Percentiles rank a stretch among this genome's conserved stretches.
phyloP scores from a whole-genome alignment of 1,140 invertebrate genomes.

The Hylaeus volcanicus region DNA sequence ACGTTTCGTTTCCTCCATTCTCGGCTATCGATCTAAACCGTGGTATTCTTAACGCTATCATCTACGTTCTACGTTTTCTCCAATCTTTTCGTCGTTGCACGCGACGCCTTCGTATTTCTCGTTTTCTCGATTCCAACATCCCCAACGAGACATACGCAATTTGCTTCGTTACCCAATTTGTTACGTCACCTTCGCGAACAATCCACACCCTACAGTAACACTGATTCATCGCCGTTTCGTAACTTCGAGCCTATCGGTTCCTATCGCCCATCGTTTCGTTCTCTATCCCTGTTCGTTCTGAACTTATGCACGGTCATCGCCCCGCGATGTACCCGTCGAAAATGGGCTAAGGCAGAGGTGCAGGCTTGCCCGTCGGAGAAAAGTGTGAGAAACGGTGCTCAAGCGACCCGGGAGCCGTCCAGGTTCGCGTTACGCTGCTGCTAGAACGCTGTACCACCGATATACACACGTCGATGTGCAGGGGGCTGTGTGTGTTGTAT shows the following conservation, averaged over 20 bases:
- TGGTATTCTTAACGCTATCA: background rate
- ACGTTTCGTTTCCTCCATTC: constrained; percentile 49
- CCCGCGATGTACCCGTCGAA: constrained; percentile 18
- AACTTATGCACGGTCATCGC: constrained; percentile 5
- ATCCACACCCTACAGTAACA: background rate
- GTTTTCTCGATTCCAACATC: background rate
- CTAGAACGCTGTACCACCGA: constrained; percentile 31
- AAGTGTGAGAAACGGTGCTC: constrained; percentile 42
- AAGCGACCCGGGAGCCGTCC: constrained; percentile 23
- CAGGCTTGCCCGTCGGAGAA: constrained; percentile 44
- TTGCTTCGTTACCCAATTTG: background rate
- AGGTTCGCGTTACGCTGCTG: constrained; percentile 11
- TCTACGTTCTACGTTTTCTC: background rate
- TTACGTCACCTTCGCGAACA: background rate
- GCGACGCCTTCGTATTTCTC: background rate
- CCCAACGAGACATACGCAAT: background rate
- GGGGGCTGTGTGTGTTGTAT: constrained; percentile 1
- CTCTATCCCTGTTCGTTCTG: background rate
- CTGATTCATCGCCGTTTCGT: background rate
- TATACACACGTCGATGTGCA: constrained; percentile 40
- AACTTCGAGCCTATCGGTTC: background rate
- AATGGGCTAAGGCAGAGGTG: constrained; percentile 53
- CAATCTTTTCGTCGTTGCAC: background rate
- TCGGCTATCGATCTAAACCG: constrained; percentile 15
- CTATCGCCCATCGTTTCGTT: background rate